Base-by-base conservation (phyloP, 35 echinoderm and acorn worm genomes). In the Heliocidaris tuberculata region DNA sequence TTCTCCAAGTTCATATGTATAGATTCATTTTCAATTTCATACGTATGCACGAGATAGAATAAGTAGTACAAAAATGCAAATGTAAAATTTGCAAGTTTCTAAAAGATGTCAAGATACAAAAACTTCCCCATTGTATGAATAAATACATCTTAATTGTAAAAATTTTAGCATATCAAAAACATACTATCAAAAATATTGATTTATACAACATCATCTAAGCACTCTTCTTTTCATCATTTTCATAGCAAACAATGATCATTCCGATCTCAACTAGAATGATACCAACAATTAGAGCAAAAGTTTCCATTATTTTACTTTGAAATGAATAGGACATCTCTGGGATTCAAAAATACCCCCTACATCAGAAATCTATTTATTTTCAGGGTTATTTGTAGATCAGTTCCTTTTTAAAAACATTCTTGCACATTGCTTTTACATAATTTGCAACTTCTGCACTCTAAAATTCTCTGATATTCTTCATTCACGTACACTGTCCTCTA, bases 1-100 rank as follows among this genome's bases (percentile, higher is more conserved):
- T 78, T 24, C 27, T 78, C 17, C 4, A n/a, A 78, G 65, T 78
- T 27, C 65, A 78, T 27, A 19, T 78, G 15, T 42, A n/a, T 78
- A 7, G n/a, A 78, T 7, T 7, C 8, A 7, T n/a, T 78, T 78
- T 7, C 27, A 21, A n/a, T 5, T 78, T 78, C 65, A 78, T 19
- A 78, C 27, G 27, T 27, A 78, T 78, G 65, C 21, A 78, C 17
- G 21, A 78, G 65, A 78, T 78, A 78, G 65, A 78, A 78, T 24
- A 78, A 78, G 65, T 78, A 78, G 65, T 78, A 78, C 65, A 78
- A 78, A 78, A 78, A 78, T 78, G 65, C 65, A 78, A 78, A 78
- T 78, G 65, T 78, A 78, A 78, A 6, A 70, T 70, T 70, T 70
- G 17, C 60, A 70, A 6, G 21, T 3, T 78, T 78, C 7, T 19